Evolutionary conservation across 2,888 invertebrate genomes (phyloP).

Genomic region (Empis livida): DNA sequence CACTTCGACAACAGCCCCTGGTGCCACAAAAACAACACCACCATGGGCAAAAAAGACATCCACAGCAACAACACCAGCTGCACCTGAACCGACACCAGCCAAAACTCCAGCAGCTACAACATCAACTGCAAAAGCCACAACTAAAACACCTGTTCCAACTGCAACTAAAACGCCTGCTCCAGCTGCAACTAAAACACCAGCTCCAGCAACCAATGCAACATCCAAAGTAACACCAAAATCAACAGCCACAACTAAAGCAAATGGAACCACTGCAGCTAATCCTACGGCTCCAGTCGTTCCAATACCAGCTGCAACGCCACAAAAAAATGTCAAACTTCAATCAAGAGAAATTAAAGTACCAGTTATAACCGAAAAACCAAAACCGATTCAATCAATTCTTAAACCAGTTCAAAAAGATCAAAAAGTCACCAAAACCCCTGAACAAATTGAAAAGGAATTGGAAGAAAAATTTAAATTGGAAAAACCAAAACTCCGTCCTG

Average conservation of each 20-base stretch:
- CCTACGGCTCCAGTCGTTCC: neutral
- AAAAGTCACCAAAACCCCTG: slow-evolving; percentile 19
- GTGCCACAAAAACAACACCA: slow-evolving; percentile 32
- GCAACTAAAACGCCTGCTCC: slow-evolving; percentile 7
- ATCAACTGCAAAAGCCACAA: slow-evolving; percentile 7
- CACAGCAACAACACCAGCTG: slow-evolving; percentile 4
- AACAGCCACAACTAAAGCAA: slow-evolving; percentile 22
- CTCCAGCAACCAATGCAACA: slow-evolving; percentile 14
- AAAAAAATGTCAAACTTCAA: slow-evolving; percentile 16
- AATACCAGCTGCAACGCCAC: neutral
- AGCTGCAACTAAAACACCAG: slow-evolving; percentile 13
- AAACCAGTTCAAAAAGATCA: slow-evolving; percentile 10
- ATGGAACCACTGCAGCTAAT: neutral
- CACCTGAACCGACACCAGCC: neutral
- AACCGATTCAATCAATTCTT: slow-evolving; percentile 17
- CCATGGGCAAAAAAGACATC: slow-evolving; percentile 38
- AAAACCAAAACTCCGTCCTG: slow-evolving; percentile 31
- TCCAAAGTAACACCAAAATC: slow-evolving; percentile 39
- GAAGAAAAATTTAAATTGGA: slow-evolving; percentile 32
- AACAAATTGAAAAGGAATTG: slow-evolving; percentile 23
- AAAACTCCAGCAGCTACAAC: neutral
- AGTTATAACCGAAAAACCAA: slow-evolving; percentile 23
- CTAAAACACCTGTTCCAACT: neutral
- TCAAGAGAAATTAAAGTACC: slow-evolving; percentile 33
- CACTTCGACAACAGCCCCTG: slow-evolving; percentile 23